Base-by-base conservation (phyloP, 1,140 invertebrate species). In the Drosophila rufa region DNA sequence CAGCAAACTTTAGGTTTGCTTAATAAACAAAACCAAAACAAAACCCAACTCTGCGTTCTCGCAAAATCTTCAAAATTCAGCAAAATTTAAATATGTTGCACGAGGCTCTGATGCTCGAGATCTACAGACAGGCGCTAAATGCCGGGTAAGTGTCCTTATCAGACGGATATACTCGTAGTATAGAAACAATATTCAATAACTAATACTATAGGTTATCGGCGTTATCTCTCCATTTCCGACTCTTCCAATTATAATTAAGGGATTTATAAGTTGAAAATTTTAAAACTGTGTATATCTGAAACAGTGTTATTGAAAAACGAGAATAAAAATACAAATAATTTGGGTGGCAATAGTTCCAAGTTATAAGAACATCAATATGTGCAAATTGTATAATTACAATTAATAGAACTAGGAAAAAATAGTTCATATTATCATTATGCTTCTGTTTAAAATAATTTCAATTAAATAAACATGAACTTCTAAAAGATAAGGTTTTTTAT, bases 101-200 rank as follows among this genome's bases (percentile, higher is more conserved):
- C 86, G 92, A 93, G 76, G 92, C 92, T 53, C 57, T 93, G 60
- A 92, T 93, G 92, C 80, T 93, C 62, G 92, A 93, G 76, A 92
- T 93, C 80, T 93, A 93, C 91, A 90, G 92, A 81, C 92, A 93
- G 81, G 92, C 92, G 59, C 70, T 93, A 42, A 93, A 92, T 87
- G 92, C 92, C 66, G 92, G 92, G 92, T 93, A 93, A 92, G 91
- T 79, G 22, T 57, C 45, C 3, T 2, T 30, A 27, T 40, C 59
- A 27, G n/a, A 15, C 3, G 15, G 14, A 62, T 43, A 11, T 11
- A 27, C 22, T 22, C 22, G 27, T 27, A 1, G 11, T 46, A 11
- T 40, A 40, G 7, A 33, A 33, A 30, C 30, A 30, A 7, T 30
- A 8, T 30, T 30, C 30, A 7, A 33, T 8, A 33, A 33, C 30